These are phyloP conservation scores for Salvator merianae DNA, from an alignment of 2,113 vertebrate genomes.

Conservation along the genomic window DNA sequence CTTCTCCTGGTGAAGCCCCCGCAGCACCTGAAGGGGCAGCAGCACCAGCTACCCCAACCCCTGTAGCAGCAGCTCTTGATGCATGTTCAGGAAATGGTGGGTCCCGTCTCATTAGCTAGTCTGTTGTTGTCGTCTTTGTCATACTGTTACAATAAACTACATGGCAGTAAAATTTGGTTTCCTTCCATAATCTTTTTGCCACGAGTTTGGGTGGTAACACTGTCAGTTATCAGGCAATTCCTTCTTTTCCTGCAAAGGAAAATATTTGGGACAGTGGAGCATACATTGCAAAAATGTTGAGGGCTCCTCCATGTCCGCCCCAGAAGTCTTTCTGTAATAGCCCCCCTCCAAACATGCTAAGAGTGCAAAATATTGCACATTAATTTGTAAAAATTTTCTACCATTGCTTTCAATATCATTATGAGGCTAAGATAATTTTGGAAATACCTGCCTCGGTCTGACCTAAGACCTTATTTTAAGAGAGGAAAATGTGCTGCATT, in stretches of 20 bases:
- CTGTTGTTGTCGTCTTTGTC: conserved; percentile 52
- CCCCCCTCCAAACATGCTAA: neutral
- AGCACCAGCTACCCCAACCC: conserved; percentile 82
- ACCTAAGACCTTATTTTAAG: conserved; percentile 44
- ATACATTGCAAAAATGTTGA: conserved; percentile 69
- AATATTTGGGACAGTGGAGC: conserved; percentile 61
- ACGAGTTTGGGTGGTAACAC: conserved; percentile 25
- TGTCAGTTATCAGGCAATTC: conserved; percentile 45
- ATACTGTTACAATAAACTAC: conserved; percentile 65
- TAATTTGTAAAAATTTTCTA: neutral
- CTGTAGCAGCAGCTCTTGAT: conserved; percentile 91
- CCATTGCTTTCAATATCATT: neutral
- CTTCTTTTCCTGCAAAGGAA: neutral
- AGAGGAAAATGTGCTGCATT: conserved; percentile 44
- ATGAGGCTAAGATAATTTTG: conserved; percentile 19
- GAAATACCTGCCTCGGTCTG: conserved; percentile 31
- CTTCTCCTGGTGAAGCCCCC: conserved; percentile 95
- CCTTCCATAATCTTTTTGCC: neutral
- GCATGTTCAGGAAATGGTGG: conserved; percentile 99
- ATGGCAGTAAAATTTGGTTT: conserved; percentile 67
- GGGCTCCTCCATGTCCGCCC: neutral
- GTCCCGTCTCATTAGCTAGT: conserved; percentile 78
- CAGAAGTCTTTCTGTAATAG: conserved; percentile 51
- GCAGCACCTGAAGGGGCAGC: conserved; percentile 86
- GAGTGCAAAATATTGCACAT: conserved; percentile 39